Base-by-base conservation (phyloP, 2,888 invertebrate species). In the Macrosoma leucophasiata region DNA sequence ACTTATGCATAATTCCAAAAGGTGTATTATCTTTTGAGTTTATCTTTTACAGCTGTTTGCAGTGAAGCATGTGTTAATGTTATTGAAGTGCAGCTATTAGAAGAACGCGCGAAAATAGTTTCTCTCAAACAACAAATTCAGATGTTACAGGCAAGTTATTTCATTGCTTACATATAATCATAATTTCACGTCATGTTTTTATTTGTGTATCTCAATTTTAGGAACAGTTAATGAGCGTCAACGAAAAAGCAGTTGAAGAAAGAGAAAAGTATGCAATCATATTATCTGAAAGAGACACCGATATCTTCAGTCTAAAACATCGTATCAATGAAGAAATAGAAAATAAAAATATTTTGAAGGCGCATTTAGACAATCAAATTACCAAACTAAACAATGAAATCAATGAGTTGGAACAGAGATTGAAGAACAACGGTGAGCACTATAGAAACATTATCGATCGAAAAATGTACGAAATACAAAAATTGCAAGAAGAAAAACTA, bases 1-100 rank as follows among this genome's bases (percentile, higher is more conserved):
- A n/a, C n/a, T n/a, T n/a, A n/a, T n/a, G n/a, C n/a, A n/a, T n/a
- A n/a, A n/a, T n/a, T n/a, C n/a, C n/a, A n/a, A n/a, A n/a, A n/a
- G n/a, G n/a, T n/a, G n/a, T n/a, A n/a, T n/a, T n/a, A n/a, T n/a
- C n/a, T n/a, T 20, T 13, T 20, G 1, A 11, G n/a, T 8, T 2
- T 13, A 1, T 18, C 8, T 32, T 13, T 20, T 19, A 8, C 17
- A 76, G 84, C 82, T 30, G 49, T 68, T 9, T 78, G 75, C 46
- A 81, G 67, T 44, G 84, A 82, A 51, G 72, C 61, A 1, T 84
- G 84, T 39, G 74, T 62, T 2, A 79, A 79, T 51, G 75, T 84
- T 3, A 63, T 84, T 4, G 84, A 84, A 46, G 79, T 84, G 2
- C 84, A 84, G 39, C 52, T 84, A 4, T 60, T 61, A 4, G 84